Percentiles rank a stretch among this genome's conserved stretches.
These are phyloP conservation scores for Heteropelma amictum DNA, from an alignment of 2,888 invertebrate species.

Conservation along the genomic window DNA sequence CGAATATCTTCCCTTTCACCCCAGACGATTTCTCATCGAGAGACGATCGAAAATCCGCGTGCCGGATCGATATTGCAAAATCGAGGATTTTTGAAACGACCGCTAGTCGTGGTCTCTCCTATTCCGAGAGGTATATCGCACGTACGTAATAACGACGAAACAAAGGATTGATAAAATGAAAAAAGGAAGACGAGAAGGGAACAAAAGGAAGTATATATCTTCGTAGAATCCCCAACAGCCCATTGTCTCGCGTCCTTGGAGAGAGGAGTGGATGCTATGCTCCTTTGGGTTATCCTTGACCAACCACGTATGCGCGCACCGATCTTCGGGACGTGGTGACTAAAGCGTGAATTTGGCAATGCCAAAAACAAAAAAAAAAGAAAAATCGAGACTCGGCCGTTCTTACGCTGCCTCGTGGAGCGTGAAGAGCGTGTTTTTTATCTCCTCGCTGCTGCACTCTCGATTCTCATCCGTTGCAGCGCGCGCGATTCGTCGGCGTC, in stretches of 20 bases:
- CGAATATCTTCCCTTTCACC: constrained; percentile 53
- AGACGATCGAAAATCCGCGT: constrained; percentile 22
- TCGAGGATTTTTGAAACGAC: neutral
- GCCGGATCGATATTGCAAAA: too few relatives aligned
- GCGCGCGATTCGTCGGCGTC: neutral
- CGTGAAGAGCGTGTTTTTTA: neutral
- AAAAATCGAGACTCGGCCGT: too few relatives aligned
- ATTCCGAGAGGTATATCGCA: neutral
- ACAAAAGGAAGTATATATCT: constrained; percentile 32
- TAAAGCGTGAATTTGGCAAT: constrained; percentile 14
- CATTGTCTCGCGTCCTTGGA: constrained; percentile 58
- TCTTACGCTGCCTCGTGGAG: constrained; percentile 2
- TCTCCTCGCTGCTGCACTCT: constrained; percentile 15
- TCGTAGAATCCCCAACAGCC: constrained; percentile 51
- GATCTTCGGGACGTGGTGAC: constrained; percentile 12
- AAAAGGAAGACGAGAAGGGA: constrained; percentile 19
- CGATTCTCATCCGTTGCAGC: neutral
- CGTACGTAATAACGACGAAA: constrained; percentile 5
- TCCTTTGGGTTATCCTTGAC: constrained; percentile 44
- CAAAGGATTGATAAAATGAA: constrained; percentile 38
- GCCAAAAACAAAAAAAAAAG: constrained; percentile 31
- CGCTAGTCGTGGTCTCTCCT: too few relatives aligned
- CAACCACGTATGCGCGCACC: constrained; percentile 22
- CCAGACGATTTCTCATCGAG: constrained; percentile 29
- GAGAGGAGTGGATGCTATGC: constrained; percentile 31